Conservation (phyloP, 2,888 invertebrate species). For the Dryocosmus kuriphilus region DNA sequence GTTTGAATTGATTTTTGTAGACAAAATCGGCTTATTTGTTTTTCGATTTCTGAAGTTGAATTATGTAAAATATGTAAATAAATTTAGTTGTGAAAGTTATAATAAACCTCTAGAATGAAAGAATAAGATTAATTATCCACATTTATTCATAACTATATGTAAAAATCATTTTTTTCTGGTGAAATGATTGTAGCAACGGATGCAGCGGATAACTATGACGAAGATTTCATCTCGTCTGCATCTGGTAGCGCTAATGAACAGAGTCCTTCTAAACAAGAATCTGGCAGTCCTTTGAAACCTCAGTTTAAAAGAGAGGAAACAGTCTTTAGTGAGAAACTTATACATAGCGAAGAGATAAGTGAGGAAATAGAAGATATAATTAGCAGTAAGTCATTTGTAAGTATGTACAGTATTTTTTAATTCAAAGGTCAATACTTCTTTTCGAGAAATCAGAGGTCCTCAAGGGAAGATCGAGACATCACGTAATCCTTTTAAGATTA, state of each 20-base stretch:
- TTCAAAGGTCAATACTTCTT: neutral
- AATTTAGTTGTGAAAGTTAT: too few relatives aligned
- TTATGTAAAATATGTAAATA: too few relatives aligned
- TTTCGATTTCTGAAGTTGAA: too few relatives aligned
- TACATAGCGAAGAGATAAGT: constrained; percentile 71
- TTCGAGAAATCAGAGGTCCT: too few relatives aligned
- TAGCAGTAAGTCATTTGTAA: constrained; percentile 73
- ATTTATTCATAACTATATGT: neutral
- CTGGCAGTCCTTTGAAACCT: constrained; percentile 60
- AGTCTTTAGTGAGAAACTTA: constrained; percentile 59
- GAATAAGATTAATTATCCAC: too few relatives aligned
- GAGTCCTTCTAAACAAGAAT: constrained; percentile 70
- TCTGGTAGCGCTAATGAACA: constrained; percentile 74
- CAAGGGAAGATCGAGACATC: too few relatives aligned
- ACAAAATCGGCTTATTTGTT: too few relatives aligned
- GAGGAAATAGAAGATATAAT: constrained; percentile 72
- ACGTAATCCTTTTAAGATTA: too few relatives aligned
- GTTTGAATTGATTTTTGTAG: too few relatives aligned
- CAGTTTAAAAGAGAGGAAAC: constrained; percentile 64
- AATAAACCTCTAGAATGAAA: too few relatives aligned
- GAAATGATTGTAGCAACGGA: constrained; percentile 62
- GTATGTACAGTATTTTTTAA: constrained; percentile 57
- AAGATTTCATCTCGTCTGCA: constrained; percentile 73
- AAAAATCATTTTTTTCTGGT: neutral
- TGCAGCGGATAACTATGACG: constrained; percentile 70